Conservation (phyloP, 2,797 vertebrate genomes). For the Thripadectes ignobilis region DNA sequence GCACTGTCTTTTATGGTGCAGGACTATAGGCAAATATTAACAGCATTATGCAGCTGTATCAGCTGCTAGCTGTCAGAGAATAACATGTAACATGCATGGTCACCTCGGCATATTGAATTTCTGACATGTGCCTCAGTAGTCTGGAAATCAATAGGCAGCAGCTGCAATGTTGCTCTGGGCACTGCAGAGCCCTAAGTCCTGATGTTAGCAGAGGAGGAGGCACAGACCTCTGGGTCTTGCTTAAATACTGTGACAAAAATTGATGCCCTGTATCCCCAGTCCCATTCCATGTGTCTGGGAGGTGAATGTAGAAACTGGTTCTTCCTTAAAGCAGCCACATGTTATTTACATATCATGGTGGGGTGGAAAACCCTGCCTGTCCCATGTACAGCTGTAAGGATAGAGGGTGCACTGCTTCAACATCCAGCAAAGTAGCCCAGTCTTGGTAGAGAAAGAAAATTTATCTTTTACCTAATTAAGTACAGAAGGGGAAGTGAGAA, state of each 20-base stretch:
- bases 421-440: not conserved
- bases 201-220: not conserved
- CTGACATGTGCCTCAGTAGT: not conserved
- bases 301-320: not conserved
- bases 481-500: not conserved
- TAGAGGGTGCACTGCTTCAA: not conserved
- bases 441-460: not conserved
- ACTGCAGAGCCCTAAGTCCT: not conserved
- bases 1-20: not conserved
- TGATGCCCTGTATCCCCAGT: not conserved
- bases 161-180: not conserved
- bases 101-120: not conserved
- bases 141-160: slow-evolving; percentile 13
- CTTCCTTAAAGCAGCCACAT: not conserved
- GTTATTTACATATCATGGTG: not conserved
- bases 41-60: not conserved
- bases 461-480: not conserved
- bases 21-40: not conserved
- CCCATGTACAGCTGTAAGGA: not conserved
- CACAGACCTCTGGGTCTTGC: not conserved
- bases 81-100: not conserved
- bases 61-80: not conserved
- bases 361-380: not conserved
- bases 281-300: not conserved
- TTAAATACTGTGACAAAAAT: not conserved